Evolutionary conservation across 2,797 vertebrate species (phyloP), one percentile per base, ranked within the genome.

Genomic region (Tragelaphus eurycerus): DNA sequence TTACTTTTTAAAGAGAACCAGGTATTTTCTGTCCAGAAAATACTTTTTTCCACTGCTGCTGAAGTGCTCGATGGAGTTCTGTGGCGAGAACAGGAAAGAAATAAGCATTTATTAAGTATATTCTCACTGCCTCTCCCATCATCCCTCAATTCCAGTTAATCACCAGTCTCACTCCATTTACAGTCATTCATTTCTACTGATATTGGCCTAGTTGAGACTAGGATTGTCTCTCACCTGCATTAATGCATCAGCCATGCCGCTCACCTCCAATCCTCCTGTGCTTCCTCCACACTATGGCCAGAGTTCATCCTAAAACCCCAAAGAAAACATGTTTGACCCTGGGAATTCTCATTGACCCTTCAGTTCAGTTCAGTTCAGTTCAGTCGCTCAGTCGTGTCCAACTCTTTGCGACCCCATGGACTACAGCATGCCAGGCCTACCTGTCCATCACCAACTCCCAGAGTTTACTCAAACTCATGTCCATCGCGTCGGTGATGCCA

Each of bases 21-120:
- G n/a, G 19, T 71, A 71, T 86, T 93, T 89, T 67, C 43, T 67
- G 25, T 38, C 91, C 86, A 94, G 71, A 67, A 87, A 86, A 67
- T 86, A 59, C 19, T 54, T 95, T 86, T 90, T 90, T 82, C 64
- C n/a, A n/a, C 15, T 64, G 52, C 34, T 7, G 6, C 13, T 50
- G 4, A 90, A 76, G 59, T 89, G 46, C 16, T 55, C 31, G 14
- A 2, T 57, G 85, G n/a, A 71, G 67, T 6, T 83, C 71, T 6
- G 0, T 92, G 54, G 71, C 17, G 34, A 84, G 12, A 17, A 85
- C 86, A 93, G 9, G 52, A 83, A 74, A 86, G 57, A 92, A 59
- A 59, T 48, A 76, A 93, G 38, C 55, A 14, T 86, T n/a, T 81
- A n/a, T 81, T 59, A 59, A 59, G 79, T n/a, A n/a, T 46, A 59